Conservation (phyloP, 2,113 vertebrate genomes). For the Corvus moneduloides region DNA sequence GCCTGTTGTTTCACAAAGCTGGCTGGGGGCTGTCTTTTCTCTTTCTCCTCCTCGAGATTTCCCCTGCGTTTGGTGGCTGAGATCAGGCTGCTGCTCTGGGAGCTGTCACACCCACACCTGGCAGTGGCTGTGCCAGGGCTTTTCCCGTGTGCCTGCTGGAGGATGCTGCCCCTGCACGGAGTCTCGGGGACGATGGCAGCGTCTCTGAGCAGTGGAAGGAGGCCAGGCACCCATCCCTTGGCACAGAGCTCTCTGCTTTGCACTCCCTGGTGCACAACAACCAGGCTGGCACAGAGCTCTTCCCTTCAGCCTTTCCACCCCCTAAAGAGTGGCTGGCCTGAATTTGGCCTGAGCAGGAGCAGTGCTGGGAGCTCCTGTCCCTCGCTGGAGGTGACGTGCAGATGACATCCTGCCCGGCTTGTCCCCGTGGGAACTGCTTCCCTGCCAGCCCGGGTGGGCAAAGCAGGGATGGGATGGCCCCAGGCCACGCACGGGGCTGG, state of each 20-base stretch:
- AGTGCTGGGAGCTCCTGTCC: not conserved
- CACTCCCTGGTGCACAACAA: not conserved
- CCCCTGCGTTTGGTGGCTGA: not conserved
- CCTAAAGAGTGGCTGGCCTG: not conserved
- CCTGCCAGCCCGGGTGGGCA: not conserved
- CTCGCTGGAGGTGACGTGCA: not conserved
- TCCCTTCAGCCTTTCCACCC: not conserved
- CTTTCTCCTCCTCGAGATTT: not conserved
- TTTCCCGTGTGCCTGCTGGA: not conserved
- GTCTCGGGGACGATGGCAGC: not conserved
- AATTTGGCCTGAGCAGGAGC: not conserved
- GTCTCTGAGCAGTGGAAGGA: not conserved
- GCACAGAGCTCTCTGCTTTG: not conserved
- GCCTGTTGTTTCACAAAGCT: not conserved
- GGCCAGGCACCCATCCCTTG: not conserved
- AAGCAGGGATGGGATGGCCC: not conserved
- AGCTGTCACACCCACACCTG: not conserved
- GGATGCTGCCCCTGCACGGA: not conserved
- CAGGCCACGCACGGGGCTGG: not conserved
- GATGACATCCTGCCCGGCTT: accelerated
- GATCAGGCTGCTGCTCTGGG: not conserved
- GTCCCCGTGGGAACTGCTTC: not conserved
- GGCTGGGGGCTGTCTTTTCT: not conserved
- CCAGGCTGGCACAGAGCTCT: not conserved
- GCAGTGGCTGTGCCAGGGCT: not conserved